A percentile compares a stretch with the other conserved stretches of the same genome.
Conservation (phyloP, 1,140 invertebrate genomes). For the Leptopilina boulardi region DNA sequence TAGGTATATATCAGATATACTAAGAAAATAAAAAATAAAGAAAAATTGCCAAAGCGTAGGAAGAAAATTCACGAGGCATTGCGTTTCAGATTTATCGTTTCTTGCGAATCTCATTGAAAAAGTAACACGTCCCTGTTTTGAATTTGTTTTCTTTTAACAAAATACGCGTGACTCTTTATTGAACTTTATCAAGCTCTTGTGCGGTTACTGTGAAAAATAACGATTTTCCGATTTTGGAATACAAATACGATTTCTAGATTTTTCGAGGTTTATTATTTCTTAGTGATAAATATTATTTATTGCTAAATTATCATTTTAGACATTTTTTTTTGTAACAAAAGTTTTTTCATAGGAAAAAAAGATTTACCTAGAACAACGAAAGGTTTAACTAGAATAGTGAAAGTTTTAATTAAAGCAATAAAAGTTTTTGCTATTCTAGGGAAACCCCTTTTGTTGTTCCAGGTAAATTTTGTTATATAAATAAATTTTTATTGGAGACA, state of each 20-base stretch:
- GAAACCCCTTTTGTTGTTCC: too few species aligned
- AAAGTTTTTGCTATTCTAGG: too few species aligned
- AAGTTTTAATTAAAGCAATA: too few species aligned
- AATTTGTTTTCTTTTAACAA: not conserved
- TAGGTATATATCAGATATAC: constrained; percentile 9
- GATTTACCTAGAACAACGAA: too few species aligned
- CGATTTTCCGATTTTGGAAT: not conserved
- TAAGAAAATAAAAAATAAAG: not conserved
- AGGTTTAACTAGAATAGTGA: too few species aligned
- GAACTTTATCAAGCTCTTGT: constrained; percentile 10
- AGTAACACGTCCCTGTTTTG: constrained; percentile 28
- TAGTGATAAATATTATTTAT: not conserved
- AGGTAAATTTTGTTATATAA: too few species aligned
- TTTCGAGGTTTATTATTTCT: not conserved
- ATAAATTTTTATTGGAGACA: too few species aligned
- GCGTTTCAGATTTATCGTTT: constrained; percentile 26
- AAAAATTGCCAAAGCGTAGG: constrained; percentile 25
- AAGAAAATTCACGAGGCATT: constrained; percentile 30
- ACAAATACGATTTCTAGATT: not conserved
- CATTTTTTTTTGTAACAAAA: too few species aligned
- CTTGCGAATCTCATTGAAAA: constrained; percentile 27
- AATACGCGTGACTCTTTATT: not conserved
- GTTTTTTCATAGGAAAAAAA: too few species aligned
- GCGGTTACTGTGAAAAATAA: not conserved
- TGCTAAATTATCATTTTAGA: not conserved